A percentile compares a stretch with the other conserved stretches of the same genome.
Conservation (phyloP, 2,888 invertebrate species). For the Limenitis camilla region DNA sequence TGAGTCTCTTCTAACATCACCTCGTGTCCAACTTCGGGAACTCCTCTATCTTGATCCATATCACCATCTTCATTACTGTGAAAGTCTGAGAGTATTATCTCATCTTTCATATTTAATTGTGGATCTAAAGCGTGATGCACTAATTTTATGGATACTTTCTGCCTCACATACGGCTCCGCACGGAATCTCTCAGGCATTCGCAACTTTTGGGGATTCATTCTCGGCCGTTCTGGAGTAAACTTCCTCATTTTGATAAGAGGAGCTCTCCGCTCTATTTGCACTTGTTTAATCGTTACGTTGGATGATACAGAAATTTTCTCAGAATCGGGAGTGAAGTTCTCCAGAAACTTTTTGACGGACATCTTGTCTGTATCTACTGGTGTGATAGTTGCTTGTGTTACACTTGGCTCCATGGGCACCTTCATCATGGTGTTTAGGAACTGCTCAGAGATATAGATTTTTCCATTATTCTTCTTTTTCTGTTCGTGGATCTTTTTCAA, state of each 20-base stretch:
- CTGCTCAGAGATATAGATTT: slow-evolving; percentile 27
- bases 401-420: slow-evolving; percentile 23
- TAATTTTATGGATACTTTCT: slow-evolving; percentile 32
- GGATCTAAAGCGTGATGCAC: too few species aligned
- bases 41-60: slow-evolving; percentile 23
- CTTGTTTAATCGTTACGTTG: slow-evolving; percentile 33
- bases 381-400: slow-evolving; percentile 33
- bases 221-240: slow-evolving; percentile 27
- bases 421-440: slow-evolving; percentile 43
- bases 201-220: slow-evolving; percentile 22
- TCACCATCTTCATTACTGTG: slow-evolving; percentile 19
- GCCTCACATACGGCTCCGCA: slow-evolving; percentile 24
- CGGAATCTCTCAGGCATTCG: slow-evolving; percentile 47
- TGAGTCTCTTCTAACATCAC: slow-evolving; percentile 44
- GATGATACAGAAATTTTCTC: slow-evolving; percentile 23
- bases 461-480: slow-evolving; percentile 30
- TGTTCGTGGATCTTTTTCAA: slow-evolving; percentile 48
- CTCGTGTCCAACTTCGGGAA: slow-evolving; percentile 60
- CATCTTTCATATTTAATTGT: background rate
- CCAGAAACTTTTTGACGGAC: slow-evolving; percentile 55
- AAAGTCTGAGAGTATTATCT: background rate
- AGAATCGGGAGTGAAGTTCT: slow-evolving; percentile 51
- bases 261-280: slow-evolving; percentile 17
- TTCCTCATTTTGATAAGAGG: slow-evolving; percentile 44
- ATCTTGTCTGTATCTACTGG: slow-evolving; percentile 29